Percentiles rank a stretch among this genome's conserved stretches.
These are phyloP conservation scores for Spheniscus humboldti DNA, from an alignment of 2,797 vertebrate genomes.

Conservation along the genomic window DNA sequence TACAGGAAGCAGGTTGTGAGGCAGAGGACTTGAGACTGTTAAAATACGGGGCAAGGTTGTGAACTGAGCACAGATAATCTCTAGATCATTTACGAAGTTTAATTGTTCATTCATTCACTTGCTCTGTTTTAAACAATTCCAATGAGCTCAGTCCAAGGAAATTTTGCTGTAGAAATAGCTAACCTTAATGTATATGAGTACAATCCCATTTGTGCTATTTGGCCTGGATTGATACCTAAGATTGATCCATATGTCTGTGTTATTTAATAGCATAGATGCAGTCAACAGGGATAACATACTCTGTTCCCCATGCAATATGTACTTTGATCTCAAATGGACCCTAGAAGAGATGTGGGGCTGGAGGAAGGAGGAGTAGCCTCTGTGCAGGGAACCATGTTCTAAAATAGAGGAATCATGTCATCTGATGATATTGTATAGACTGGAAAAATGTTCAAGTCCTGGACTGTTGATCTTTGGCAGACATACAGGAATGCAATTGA, in stretches of 20 bases:
- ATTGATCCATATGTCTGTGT: not conserved
- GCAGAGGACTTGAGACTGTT: not conserved
- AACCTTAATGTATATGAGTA: rapidly evolving
- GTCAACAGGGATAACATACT: not conserved
- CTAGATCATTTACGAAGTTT: not conserved
- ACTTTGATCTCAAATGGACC: not conserved
- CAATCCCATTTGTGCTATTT: not conserved
- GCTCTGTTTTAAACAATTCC: not conserved
- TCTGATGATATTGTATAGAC: not conserved
- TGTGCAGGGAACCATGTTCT: not conserved
- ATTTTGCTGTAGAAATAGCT: not conserved
- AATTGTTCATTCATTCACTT: not conserved
- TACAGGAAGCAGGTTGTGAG: not conserved
- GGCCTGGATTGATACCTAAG: not conserved
- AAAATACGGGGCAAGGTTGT: not conserved
- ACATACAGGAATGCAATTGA: not conserved
- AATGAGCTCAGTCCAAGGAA: not conserved
- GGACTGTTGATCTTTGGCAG: not conserved
- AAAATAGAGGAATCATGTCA: not conserved
- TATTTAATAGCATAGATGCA: not conserved
- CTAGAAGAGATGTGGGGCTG: not conserved
- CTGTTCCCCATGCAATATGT: not conserved
- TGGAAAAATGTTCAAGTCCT: not conserved
- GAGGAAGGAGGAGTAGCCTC: not conserved
- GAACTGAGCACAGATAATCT: not conserved